Conservation (phyloP, 2,888 invertebrate species). For the Cheilosia vulpina region DNA sequence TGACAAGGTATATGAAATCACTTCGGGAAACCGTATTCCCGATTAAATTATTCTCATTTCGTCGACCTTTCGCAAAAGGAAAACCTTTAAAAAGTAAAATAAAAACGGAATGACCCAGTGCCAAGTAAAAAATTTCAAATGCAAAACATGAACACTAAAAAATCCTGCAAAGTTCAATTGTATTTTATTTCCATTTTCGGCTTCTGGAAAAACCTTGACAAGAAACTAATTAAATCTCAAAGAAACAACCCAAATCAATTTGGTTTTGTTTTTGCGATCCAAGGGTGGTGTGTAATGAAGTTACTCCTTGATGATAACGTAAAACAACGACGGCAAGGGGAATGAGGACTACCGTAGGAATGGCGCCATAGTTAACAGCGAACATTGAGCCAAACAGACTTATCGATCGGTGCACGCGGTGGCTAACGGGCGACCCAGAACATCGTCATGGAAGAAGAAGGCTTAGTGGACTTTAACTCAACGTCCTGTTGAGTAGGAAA, state of each 20-base stretch:
- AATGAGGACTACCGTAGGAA: not conserved
- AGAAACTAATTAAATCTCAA: conserved; percentile 62
- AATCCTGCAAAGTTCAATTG: not conserved
- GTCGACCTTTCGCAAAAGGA: no score
- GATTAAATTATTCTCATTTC: no score
- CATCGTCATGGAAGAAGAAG: conserved; percentile 12
- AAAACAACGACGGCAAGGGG: not conserved
- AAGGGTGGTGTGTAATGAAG: conserved; percentile 50
- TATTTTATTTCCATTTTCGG: not conserved
- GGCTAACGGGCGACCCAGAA: not conserved
- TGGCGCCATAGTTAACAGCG: not conserved
- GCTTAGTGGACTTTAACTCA: conserved; percentile 7
- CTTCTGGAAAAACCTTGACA: not conserved
- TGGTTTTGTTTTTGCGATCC: conserved; percentile 40
- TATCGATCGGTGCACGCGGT: conserved; percentile 27
- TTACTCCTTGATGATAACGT: conserved; percentile 40
- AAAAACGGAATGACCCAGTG: no score
- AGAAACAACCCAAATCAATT: conserved; percentile 55
- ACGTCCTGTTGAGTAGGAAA: not conserved
- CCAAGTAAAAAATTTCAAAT: not conserved
- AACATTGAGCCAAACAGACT: conserved; percentile 28
- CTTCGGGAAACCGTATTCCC: no score
- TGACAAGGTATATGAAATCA: no score
- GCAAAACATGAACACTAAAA: not conserved
- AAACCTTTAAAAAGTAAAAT: no score